A percentile compares a stretch with the other conserved stretches of the same genome.
Evolutionary conservation across 2,797 vertebrate species (phyloP).

Genomic region (Valencia hispanica): DNA sequence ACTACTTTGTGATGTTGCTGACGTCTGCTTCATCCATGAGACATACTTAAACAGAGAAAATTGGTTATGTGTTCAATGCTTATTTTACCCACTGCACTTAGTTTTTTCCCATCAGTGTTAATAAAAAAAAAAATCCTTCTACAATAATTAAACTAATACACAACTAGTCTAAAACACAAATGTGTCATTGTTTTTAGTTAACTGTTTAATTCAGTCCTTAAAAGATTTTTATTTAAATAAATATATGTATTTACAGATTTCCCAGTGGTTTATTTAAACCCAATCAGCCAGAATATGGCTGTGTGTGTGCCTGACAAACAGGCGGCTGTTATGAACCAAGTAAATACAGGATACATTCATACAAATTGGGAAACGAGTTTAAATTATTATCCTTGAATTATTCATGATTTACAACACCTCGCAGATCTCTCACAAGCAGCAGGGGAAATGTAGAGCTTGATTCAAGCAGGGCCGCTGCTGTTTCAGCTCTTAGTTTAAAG

Average conservation of each 20-base stretch:
- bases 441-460: slow-evolving; percentile 29
- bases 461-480: slow-evolving; percentile 13
- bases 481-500: slow-evolving; percentile 45
- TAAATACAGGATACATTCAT: slow-evolving; percentile 52
- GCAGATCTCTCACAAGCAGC: slow-evolving; percentile 38
- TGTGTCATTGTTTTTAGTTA: neutral
- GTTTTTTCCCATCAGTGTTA: neutral
- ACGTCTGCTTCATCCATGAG: neutral
- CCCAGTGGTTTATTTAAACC: slow-evolving; percentile 74
- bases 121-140: neutral
- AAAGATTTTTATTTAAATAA: neutral
- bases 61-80: neutral
- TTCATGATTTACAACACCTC: slow-evolving; percentile 57
- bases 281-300: slow-evolving; percentile 74
- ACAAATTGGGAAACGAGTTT: slow-evolving; percentile 36
- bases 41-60: neutral
- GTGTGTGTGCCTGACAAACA: slow-evolving; percentile 70
- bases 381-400: slow-evolving; percentile 57
- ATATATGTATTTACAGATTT: neutral
- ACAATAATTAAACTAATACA: neutral
- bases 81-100: neutral
- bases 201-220: neutral
- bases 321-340: slow-evolving; percentile 34
- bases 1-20: neutral
- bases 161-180: neutral